These are phyloP conservation scores for Spea bombifrons DNA, from an alignment of 2,113 vertebrate genomes.

Conservation along the genomic window DNA sequence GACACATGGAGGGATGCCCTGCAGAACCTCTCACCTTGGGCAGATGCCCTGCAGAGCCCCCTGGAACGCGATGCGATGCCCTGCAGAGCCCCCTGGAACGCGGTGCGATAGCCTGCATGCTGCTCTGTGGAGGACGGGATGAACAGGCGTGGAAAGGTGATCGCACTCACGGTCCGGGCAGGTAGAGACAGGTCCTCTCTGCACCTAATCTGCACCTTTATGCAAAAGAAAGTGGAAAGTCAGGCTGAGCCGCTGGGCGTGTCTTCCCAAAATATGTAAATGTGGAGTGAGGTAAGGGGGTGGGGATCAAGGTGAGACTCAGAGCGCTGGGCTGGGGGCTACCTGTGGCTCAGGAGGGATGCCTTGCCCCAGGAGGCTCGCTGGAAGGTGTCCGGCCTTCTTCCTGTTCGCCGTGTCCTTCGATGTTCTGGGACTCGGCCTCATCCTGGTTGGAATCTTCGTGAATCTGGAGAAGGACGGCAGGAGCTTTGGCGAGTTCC, in stretches of 20 bases:
- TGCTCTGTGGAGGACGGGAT: not conserved
- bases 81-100: not conserved
- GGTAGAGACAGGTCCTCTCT: not conserved
- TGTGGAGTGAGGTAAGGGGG: not conserved
- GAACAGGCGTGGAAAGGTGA: not conserved
- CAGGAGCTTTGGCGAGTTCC: conserved; percentile 70
- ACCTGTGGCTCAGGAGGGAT: not conserved
- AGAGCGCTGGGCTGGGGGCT: not conserved
- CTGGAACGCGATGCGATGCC: too few relatives aligned
- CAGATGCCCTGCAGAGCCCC: not conserved
- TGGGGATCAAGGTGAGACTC: not conserved
- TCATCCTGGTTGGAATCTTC: conserved; percentile 79
- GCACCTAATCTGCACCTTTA: not conserved
- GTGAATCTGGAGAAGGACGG: conserved; percentile 53
- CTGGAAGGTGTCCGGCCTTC: conserved; percentile 77
- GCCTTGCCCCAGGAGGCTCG: conserved; percentile 23
- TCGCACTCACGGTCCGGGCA: not conserved
- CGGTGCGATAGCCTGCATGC: not conserved
- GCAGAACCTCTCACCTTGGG: too few relatives aligned
- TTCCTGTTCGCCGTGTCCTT: conserved; percentile 84
- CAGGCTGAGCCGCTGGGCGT: not conserved
- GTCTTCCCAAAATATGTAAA: conserved; percentile 38
- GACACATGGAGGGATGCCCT: too few relatives aligned
- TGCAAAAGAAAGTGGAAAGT: not conserved
- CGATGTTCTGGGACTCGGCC: conserved; percentile 69